Percentiles rank a stretch among this genome's conserved stretches.
Evolutionary conservation across 1,140 invertebrate genomes (phyloP).

Genomic region (Spodoptera frugiperda): DNA sequence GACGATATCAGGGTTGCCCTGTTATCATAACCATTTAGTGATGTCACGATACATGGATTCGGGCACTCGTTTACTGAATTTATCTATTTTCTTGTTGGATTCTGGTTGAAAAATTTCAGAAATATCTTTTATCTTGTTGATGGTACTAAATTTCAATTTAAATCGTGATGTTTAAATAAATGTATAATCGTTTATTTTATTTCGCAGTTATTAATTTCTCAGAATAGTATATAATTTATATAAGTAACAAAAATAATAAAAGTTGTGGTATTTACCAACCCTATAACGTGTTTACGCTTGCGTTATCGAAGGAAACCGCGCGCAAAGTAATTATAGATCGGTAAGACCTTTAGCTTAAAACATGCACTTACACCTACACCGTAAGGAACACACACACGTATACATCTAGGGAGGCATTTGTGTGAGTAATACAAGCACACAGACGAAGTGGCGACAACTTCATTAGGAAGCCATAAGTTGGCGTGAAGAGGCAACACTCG

Average conservation of each 20-base stretch:
- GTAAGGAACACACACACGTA: conserved; percentile 42
- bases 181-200: too few relatives aligned
- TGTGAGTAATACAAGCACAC: conserved; percentile 56
- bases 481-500: conserved; percentile 63
- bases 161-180: too few relatives aligned
- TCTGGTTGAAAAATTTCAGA: too few relatives aligned
- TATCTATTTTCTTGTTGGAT: background rate
- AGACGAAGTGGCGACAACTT: conserved; percentile 62
- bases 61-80: conserved; percentile 2
- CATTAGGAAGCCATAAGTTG: conserved; percentile 80
- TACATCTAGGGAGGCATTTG: conserved; percentile 44
- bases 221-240: too few relatives aligned
- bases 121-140: too few relatives aligned
- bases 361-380: conserved; percentile 53
- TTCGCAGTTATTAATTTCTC: too few relatives aligned
- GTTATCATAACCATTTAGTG: conserved; percentile 29
- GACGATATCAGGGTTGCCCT: conserved; percentile 67
- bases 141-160: too few relatives aligned
- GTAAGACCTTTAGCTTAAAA: conserved; percentile 75
- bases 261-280: conserved; percentile 37
- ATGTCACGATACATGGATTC: conserved; percentile 6
- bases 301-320: conserved; percentile 76
- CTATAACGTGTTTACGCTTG: conserved; percentile 66
- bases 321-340: conserved; percentile 81
- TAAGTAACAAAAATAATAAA: too few relatives aligned